A percentile compares a stretch with the other conserved stretches of the same genome.
phyloP scores from a whole-genome alignment of 2,797 vertebrate genomes.

The Falco columbarius region DNA sequence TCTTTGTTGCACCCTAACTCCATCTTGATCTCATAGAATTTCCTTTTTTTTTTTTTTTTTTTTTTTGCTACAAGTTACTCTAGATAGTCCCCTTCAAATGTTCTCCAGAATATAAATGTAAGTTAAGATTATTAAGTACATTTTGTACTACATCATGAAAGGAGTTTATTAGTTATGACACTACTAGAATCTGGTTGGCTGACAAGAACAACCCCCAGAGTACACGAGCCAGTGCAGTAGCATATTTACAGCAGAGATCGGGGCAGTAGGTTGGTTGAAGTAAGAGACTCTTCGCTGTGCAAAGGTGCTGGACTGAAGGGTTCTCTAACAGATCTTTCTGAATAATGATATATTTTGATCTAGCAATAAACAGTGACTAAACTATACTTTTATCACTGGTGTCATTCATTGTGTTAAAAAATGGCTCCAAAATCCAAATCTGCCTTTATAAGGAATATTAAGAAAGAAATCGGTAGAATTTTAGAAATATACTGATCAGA shows the following conservation, averaged over 20 bases:
- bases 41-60: background rate
- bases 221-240: background rate
- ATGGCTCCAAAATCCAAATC: background rate
- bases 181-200: background rate
- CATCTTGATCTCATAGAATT: background rate
- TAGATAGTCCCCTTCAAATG: background rate
- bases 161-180: background rate
- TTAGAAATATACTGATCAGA: background rate
- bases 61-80: background rate
- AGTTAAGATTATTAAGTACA: background rate
- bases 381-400: background rate
- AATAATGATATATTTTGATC: background rate
- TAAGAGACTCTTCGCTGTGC: background rate
- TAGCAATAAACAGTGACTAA: background rate
- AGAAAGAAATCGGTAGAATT: background rate
- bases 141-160: background rate
- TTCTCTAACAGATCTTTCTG: background rate
- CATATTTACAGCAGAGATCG: background rate
- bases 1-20: background rate
- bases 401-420: background rate
- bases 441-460: background rate
- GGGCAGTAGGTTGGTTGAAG: accelerated
- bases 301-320: background rate
- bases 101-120: background rate
- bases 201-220: background rate